Percentiles rank a stretch among this genome's conserved stretches.
Conservation (phyloP, 2,797 vertebrate species). For the Lithobates sylvaticus region DNA sequence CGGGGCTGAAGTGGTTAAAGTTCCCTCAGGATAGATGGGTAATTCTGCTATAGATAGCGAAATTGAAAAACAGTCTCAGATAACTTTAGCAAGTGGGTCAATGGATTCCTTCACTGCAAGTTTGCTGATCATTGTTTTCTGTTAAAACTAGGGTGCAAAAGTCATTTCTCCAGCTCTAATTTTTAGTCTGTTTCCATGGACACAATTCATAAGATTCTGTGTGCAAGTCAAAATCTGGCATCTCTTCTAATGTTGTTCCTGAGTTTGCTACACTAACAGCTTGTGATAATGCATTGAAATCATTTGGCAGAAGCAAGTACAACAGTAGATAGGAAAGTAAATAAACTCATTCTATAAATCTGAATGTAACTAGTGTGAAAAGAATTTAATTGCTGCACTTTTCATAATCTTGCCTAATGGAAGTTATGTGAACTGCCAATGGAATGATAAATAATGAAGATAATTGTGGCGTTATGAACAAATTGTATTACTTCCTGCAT, state of each 20-base stretch:
- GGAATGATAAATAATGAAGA: slow-evolving; percentile 27
- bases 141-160: slow-evolving; percentile 63
- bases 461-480: slow-evolving; percentile 27
- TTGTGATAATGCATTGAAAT: slow-evolving; percentile 70
- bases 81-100: slow-evolving; percentile 40
- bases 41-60: slow-evolving; percentile 8
- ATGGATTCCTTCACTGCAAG: slow-evolving; percentile 63
- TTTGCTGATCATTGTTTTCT: slow-evolving; percentile 66
- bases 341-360: slow-evolving; percentile 62
- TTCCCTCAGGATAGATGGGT: slow-evolving; percentile 21
- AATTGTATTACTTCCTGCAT: slow-evolving; percentile 34
- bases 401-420: slow-evolving; percentile 44
- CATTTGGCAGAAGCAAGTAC: slow-evolving; percentile 65
- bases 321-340: slow-evolving; percentile 63
- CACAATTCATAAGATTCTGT: slow-evolving; percentile 74
- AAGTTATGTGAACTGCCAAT: slow-evolving; percentile 32
- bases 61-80: slow-evolving; percentile 23
- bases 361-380: slow-evolving; percentile 55
- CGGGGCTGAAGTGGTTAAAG: no score
- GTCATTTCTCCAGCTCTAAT: slow-evolving; percentile 67
- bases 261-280: slow-evolving; percentile 67
- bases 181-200: slow-evolving; percentile 80
- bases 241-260: slow-evolving; percentile 74
- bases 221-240: slow-evolving; percentile 71
- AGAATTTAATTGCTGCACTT: slow-evolving; percentile 58